Percentiles rank a stretch among this genome's conserved stretches.
phyloP scores from a whole-genome alignment of 2,888 invertebrate genomes.

The Synanthedon formicaeformis region DNA sequence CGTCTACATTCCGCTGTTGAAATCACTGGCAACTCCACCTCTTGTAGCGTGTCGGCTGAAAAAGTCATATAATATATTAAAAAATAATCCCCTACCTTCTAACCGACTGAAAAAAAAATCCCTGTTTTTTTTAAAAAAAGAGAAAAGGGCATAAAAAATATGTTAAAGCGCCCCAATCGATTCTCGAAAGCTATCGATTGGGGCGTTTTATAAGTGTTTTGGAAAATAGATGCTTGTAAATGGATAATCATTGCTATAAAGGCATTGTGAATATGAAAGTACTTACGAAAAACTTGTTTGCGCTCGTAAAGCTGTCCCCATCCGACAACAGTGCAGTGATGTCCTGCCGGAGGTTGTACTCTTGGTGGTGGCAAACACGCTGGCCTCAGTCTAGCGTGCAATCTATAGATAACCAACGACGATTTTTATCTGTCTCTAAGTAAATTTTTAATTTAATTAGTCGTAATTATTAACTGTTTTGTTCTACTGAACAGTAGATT shows the following conservation, averaged over 20 bases:
- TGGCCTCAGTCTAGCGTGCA: conserved; percentile 54
- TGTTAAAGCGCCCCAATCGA: no score
- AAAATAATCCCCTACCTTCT: conserved; percentile 2
- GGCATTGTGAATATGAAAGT: neutral
- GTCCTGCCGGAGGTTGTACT: conserved; percentile 72
- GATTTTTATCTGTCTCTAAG: neutral
- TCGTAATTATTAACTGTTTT: no score
- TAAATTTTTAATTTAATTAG: no score
- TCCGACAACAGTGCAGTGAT: conserved; percentile 81
- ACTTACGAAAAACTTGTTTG: conserved; percentile 83
- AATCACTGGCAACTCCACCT: conserved; percentile 83
- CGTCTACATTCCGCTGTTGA: conserved; percentile 82
- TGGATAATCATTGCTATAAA: neutral
- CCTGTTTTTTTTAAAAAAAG: neutral
- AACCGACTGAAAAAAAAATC: conserved; percentile 6
- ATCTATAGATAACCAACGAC: conserved; percentile 5
- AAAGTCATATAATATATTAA: no score
- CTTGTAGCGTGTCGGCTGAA: conserved; percentile 84
- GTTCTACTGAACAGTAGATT: no score
- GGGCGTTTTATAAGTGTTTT: no score
- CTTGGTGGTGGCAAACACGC: conserved; percentile 70
- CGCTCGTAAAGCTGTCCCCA: conserved; percentile 87
- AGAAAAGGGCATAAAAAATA: no score
- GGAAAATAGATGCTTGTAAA: no score
- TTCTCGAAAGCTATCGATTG: no score